phyloP scores from a whole-genome alignment of 2,888 invertebrate genomes.

The Oxystoma pomonae region DNA sequence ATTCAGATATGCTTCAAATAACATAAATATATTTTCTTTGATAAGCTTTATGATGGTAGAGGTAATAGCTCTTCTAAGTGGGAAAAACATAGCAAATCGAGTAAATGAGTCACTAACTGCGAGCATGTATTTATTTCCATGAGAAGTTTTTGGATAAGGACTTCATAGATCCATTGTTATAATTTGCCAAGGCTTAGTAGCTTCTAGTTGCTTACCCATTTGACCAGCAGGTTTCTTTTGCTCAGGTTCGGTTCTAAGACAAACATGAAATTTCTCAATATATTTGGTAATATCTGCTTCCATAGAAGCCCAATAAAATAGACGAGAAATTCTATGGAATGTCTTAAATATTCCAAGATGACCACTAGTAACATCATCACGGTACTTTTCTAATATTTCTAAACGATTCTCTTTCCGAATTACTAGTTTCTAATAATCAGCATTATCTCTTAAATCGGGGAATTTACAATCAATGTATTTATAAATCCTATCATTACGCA shows the following conservation, averaged over 20 bases:
- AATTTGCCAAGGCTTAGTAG: slow-evolving; percentile 17
- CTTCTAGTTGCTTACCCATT: slow-evolving; percentile 14
- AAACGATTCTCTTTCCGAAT: too few species aligned
- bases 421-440: too few species aligned
- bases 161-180: slow-evolving; percentile 24
- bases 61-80: slow-evolving; percentile 17
- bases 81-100: slow-evolving; percentile 15
- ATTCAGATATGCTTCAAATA: slow-evolving; percentile 17
- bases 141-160: slow-evolving; percentile 18
- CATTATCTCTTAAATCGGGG: too few species aligned
- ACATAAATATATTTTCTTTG: slow-evolving; percentile 22
- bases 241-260: slow-evolving; percentile 24
- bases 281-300: slow-evolving; percentile 23
- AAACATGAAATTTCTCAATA: slow-evolving; percentile 24
- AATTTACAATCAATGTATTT: too few species aligned
- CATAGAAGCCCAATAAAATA: slow-evolving; percentile 30
- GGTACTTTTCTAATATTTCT: too few species aligned
- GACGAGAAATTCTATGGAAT: slow-evolving; percentile 9
- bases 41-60: slow-evolving; percentile 4
- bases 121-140: slow-evolving; percentile 16
- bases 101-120: slow-evolving; percentile 18
- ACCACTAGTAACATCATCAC: too few species aligned
- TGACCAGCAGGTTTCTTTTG: slow-evolving; percentile 23
- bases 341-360: too few species aligned
- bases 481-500: too few species aligned